A percentile compares a stretch with the other conserved stretches of the same genome.
Conservation (phyloP, 2,113 vertebrate species). For the Elachura formosa region DNA sequence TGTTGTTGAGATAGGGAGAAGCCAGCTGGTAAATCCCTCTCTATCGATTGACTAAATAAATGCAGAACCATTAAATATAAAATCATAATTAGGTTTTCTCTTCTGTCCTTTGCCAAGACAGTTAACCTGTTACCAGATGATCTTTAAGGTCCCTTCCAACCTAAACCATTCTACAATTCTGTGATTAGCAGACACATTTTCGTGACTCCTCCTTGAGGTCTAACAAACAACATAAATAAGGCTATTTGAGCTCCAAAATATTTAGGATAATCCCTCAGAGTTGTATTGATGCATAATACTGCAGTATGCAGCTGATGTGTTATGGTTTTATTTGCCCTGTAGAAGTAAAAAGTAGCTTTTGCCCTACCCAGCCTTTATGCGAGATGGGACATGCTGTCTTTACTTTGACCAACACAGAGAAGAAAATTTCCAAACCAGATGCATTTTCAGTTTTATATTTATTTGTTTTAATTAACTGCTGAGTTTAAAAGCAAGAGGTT, state of each 20-base stretch:
- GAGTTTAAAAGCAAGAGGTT: neutral
- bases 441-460: neutral
- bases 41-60: slow-evolving; percentile 26
- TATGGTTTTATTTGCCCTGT: neutral
- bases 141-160: neutral
- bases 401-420: neutral
- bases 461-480: neutral
- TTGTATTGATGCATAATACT: accelerated
- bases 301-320: neutral
- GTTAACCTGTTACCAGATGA: neutral
- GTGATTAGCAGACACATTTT: neutral
- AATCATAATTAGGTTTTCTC: neutral
- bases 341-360: neutral
- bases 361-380: neutral
- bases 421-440: neutral
- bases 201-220: neutral
- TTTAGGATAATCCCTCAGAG: neutral
- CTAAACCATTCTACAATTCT: neutral
- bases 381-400: neutral
- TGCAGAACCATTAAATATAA: slow-evolving; percentile 5
- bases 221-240: neutral
- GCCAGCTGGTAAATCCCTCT: slow-evolving; percentile 8
- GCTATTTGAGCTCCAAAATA: neutral
- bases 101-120: neutral
- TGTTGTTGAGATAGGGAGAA: neutral